Evolutionary conservation across 1,140 invertebrate species (phyloP).

Genomic region (Pseudomyrmex flavicornis): DNA sequence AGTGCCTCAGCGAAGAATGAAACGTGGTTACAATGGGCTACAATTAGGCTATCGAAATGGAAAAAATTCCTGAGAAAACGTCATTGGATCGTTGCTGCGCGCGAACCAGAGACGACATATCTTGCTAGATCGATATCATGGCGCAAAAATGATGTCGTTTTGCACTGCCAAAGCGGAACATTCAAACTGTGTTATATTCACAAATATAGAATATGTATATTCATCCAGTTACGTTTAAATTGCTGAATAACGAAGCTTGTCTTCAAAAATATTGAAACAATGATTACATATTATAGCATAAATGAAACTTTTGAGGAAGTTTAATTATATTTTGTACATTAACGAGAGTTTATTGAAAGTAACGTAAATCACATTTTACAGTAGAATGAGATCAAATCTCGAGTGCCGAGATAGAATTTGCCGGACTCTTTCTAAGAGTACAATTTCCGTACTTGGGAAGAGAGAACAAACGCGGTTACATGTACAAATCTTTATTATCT

Average conservation of each 20-base stretch:
- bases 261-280: neutral
- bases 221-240: neutral
- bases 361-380: constrained; percentile 7
- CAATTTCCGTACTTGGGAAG: neutral
- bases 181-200: neutral
- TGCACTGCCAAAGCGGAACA: neutral
- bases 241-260: neutral
- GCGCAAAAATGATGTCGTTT: constrained; percentile 13
- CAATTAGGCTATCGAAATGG: constrained; percentile 45
- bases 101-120: constrained; percentile 20
- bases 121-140: constrained; percentile 24
- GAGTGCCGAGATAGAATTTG: neutral
- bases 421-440: neutral
- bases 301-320: constrained; percentile 15
- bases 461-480: neutral
- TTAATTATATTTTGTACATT: neutral
- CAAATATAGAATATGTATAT: neutral
- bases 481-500: neutral
- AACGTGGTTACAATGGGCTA: constrained; percentile 29
- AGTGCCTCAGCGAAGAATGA: constrained; percentile 20
- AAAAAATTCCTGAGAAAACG: constrained; percentile 6
- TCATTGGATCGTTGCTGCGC: neutral
- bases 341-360: neutral
- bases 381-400: neutral
- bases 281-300: neutral